Conservation (phyloP, 2,888 invertebrate species). For the Microctonus hyperodae region DNA sequence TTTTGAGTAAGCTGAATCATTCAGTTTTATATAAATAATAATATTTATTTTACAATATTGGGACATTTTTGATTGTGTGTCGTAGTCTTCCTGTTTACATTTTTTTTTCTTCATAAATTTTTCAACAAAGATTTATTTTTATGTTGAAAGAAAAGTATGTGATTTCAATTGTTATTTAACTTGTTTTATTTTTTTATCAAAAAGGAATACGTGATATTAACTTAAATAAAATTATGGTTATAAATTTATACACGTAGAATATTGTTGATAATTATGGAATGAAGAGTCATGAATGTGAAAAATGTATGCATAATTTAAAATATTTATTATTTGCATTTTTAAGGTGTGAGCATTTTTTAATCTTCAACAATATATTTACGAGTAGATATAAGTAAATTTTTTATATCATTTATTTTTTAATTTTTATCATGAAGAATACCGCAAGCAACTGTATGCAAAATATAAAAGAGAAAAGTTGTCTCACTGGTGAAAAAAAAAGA, state of each 20-base stretch:
- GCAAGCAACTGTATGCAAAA: neutral
- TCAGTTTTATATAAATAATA: neutral
- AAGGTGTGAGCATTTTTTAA: neutral
- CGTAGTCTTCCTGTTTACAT: neutral
- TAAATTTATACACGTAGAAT: no score
- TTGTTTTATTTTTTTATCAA: neutral
- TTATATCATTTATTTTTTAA: neutral
- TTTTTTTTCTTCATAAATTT: neutral
- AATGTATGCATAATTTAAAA: no score
- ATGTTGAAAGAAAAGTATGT: neutral
- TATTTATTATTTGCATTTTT: neutral
- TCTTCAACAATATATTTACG: neutral
- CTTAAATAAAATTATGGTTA: neutral
- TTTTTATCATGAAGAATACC: neutral
- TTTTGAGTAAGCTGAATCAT: neutral
- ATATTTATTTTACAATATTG: neutral
- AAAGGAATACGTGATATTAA: neutral
- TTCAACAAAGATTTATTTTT: neutral
- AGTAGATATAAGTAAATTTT: neutral
- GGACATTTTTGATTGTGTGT: neutral
- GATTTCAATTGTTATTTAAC: neutral
- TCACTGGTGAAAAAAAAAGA: neutral
- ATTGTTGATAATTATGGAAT: no score
- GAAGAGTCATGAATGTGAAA: no score
- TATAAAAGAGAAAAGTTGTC: conserved; percentile 1